Evolutionary conservation across 2,888 invertebrate genomes (phyloP).

Genomic region (Tanypteryx hageni): DNA sequence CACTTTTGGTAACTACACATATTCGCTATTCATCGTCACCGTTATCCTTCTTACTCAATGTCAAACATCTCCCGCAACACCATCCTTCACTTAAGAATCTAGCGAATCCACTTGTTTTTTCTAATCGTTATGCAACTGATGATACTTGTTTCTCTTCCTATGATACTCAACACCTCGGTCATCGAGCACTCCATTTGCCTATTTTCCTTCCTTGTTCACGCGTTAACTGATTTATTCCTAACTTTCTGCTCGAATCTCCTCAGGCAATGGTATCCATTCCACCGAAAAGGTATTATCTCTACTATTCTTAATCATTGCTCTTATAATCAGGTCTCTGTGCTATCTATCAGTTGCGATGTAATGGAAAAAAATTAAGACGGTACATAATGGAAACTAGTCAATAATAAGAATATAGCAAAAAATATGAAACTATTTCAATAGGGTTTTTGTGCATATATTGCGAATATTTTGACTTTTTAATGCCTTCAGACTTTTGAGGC

Average conservation of each 20-base stretch:
- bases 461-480: no score
- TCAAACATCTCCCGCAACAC: not conserved
- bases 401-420: no score
- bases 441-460: no score
- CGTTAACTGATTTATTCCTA: not conserved
- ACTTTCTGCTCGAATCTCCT: not conserved
- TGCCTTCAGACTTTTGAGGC: no score
- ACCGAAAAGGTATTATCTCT: no score
- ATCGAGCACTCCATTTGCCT: not conserved
- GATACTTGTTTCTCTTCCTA: not conserved
- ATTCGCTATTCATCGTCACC: not conserved
- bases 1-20: not conserved
- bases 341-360: no score
- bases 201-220: conserved; percentile 1
- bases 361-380: no score
- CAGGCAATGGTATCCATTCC: not conserved
- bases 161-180: conserved; percentile 9
- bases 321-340: no score
- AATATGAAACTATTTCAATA: no score
- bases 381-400: no score
- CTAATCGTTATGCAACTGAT: not conserved
- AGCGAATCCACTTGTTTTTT: not conserved
- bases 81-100: not conserved
- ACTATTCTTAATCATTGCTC: no score
- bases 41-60: conserved; percentile 32